Evolutionary conservation across 2,113 vertebrate species (phyloP).

Genomic region (Pomatorhinus ruficollis): DNA sequence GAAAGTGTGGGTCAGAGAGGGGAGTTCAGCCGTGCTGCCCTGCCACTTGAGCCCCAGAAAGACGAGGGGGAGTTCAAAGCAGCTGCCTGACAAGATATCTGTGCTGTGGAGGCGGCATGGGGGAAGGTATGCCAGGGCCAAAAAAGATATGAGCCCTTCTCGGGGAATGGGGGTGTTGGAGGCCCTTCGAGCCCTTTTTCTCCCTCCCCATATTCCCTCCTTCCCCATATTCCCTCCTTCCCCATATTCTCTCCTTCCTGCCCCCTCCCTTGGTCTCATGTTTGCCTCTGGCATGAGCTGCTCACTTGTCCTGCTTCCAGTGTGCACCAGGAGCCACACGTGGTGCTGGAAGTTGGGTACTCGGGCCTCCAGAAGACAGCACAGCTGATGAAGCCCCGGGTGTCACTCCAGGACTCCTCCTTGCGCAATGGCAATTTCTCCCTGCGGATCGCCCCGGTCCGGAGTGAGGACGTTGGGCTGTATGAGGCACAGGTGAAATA

Average conservation of each 20-base stretch:
- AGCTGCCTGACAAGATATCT: neutral
- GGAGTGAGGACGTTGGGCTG: neutral
- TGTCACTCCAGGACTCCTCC: neutral
- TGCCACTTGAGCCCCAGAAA: slow-evolving; percentile 25
- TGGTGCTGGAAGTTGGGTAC: slow-evolving; percentile 36
- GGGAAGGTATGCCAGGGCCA: neutral
- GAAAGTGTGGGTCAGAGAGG: slow-evolving; percentile 71
- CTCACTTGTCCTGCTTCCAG: neutral
- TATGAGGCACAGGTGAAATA: slow-evolving; percentile 2
- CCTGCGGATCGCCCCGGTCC: neutral
- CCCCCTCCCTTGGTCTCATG: neutral
- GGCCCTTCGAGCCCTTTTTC: neutral
- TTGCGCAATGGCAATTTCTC: slow-evolving; percentile 34
- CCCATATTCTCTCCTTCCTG: neutral
- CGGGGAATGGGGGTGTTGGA: neutral
- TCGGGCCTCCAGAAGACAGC: slow-evolving; percentile 15
- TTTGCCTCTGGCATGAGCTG: accelerated
- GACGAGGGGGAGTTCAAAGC: neutral
- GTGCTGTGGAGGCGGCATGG: slow-evolving; percentile 38
- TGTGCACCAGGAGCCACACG: neutral
- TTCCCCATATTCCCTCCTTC: neutral
- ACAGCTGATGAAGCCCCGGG: slow-evolving; percentile 17
- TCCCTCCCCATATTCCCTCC: neutral
- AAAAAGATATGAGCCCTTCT: neutral
- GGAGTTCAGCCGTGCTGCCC: slow-evolving; percentile 58